Evolutionary conservation across 92 coral and sea anemone genomes (phyloP), one percentile per base, ranked within the genome.

Genomic region (Zoanthus gigantus): DNA sequence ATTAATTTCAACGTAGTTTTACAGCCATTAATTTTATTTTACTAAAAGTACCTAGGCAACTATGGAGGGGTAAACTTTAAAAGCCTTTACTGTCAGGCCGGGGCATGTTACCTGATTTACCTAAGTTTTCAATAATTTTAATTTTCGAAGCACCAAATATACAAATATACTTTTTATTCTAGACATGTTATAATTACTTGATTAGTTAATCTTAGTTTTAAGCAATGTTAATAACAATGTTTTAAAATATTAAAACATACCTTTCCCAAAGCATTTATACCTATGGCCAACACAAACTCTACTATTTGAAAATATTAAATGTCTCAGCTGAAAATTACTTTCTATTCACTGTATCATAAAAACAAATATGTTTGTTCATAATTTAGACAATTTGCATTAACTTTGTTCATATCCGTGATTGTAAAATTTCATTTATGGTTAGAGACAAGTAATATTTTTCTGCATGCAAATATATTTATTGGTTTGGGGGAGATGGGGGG

Each of bases 351-450:
- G 65, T 57, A 57, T 57, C 65, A 7, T 57, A 57, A 57, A 57
- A 57, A 57, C 9, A 57, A 57, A 57, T 57, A 57, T 57, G 65
- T 57, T 57, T 57, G 65, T 57, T 57, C 18, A 57, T 57, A 57
- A 57, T 57, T 57, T 57, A 57, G 7, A 57, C 65, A 68, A 68
- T 68, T 68, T 68, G 73, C 12, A 68, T 68, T 68, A 68, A 23
- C 42, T 68, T 68, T 68, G 73, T 68, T 68, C 32, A 68, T 68
- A 68, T 68, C 73, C 73, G 17, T 68, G 73, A 68, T 68, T 68
- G 34, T 68, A 68, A 68, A 68, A 68, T 68, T 68, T 68, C 73
- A 68, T 68, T 68, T 68, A 68, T 68, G 73, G 73, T 68, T 34
- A 68, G 73, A 68, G 73, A 68, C 73, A 68, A 68, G 17, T 68